Evolutionary conservation across 2,113 vertebrate species (phyloP).

Genomic region (Empidonax alnorum): DNA sequence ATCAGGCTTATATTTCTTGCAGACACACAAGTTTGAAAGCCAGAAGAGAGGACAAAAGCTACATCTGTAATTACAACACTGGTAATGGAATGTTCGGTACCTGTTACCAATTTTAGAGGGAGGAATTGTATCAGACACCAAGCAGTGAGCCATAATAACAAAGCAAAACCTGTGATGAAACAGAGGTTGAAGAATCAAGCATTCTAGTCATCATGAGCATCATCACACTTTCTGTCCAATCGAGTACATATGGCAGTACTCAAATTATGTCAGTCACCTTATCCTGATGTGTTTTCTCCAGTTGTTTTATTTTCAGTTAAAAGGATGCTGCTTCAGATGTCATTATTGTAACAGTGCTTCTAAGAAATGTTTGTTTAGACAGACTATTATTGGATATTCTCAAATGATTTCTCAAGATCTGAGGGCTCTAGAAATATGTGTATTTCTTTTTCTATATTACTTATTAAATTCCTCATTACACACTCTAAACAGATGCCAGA

Average conservation of each 20-base stretch:
- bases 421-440: neutral
- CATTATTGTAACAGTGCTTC: neutral
- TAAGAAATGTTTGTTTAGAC: neutral
- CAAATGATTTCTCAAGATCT: neutral
- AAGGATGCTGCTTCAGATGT: neutral
- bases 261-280: neutral
- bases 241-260: neutral
- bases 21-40: neutral
- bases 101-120: neutral
- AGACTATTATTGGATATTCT: neutral
- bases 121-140: neutral
- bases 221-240: neutral
- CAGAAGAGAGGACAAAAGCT: neutral
- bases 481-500: neutral
- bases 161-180: neutral
- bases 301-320: neutral
- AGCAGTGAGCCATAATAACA: neutral
- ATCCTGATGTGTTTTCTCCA: neutral
- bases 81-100: neutral
- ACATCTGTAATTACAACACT: neutral
- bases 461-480: neutral
- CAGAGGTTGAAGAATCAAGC: neutral
- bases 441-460: neutral
- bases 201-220: neutral
- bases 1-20: neutral